phyloP scores from a whole-genome alignment of 2,797 vertebrate species.

The Poeciliopsis infans region DNA sequence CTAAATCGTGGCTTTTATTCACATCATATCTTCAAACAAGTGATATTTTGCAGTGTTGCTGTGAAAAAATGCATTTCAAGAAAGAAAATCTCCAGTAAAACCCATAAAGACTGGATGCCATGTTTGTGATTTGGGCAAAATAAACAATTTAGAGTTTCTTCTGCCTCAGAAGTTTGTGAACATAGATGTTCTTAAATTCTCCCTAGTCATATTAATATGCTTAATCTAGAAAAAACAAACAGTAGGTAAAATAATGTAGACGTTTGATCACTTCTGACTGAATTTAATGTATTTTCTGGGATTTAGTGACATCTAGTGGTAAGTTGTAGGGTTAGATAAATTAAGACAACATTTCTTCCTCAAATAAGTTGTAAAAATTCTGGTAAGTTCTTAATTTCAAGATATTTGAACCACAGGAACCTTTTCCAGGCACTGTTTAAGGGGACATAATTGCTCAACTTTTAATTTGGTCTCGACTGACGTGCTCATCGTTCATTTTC shows the following conservation, averaged over 20 bases:
- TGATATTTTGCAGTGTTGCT: background rate
- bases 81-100: background rate
- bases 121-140: background rate
- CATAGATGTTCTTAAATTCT: background rate
- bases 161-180: background rate
- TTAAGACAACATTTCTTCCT: background rate
- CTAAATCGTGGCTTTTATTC: background rate
- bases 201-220: background rate
- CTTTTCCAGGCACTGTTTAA: background rate
- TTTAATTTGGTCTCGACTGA: background rate
- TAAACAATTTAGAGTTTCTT: background rate
- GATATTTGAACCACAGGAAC: background rate
- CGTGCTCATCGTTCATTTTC: background rate
- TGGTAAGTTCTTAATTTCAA: background rate
- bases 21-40: background rate
- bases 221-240: too few relatives aligned
- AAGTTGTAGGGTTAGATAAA: background rate
- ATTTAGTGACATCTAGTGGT: background rate
- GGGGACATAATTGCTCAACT: too few relatives aligned
- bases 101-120: background rate
- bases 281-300: background rate
- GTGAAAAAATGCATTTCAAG: background rate
- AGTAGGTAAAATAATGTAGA: background rate
- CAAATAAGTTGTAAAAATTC: background rate
- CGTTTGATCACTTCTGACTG: background rate